Evolutionary conservation across 2,888 invertebrate genomes (phyloP).

Genomic region (Kryphioiulus occultus): DNA sequence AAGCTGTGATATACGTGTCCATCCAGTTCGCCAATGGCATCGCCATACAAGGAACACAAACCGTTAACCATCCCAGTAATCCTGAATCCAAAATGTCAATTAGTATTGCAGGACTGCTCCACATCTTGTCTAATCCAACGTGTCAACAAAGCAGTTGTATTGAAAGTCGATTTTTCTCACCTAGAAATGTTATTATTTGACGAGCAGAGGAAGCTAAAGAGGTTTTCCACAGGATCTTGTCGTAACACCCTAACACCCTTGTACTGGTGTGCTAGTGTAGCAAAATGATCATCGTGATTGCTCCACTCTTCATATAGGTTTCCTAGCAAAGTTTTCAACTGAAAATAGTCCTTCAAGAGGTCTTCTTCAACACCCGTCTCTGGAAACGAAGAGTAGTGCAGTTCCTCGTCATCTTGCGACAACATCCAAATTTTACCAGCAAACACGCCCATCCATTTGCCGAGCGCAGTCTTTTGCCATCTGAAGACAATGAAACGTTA

Average conservation of each 20-base stretch:
- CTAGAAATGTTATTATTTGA: constrained; percentile 94
- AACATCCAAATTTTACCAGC: constrained; percentile 42
- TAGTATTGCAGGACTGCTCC: not conserved
- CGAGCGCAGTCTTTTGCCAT: constrained; percentile 9
- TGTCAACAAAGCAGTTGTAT: too few relatives aligned
- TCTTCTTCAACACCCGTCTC: constrained; percentile 58
- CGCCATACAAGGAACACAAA: constrained; percentile 81
- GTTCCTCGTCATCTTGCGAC: constrained; percentile 67
- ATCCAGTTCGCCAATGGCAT: constrained; percentile 73
- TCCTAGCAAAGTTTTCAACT: constrained; percentile 75
- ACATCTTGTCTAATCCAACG: too few relatives aligned
- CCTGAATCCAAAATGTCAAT: constrained; percentile 64
- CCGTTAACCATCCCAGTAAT: constrained; percentile 92
- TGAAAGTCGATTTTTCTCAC: constrained; percentile 63
- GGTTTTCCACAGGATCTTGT: constrained; percentile 91
- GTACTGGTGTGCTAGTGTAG: constrained; percentile 70
- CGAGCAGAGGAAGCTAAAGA: constrained; percentile 96
- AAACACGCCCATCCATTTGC: constrained; percentile 42
- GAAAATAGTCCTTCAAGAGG: constrained; percentile 76
- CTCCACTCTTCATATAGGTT: constrained; percentile 80
- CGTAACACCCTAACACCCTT: constrained; percentile 87
- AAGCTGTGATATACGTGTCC: constrained; percentile 77
- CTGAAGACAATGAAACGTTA: not conserved
- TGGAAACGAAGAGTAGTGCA: constrained; percentile 69
- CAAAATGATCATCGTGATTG: constrained; percentile 75